Evolutionary conservation across 2,797 vertebrate species (phyloP), one percentile per base, ranked within the genome.

Genomic region (Eulemur rubriventer): DNA sequence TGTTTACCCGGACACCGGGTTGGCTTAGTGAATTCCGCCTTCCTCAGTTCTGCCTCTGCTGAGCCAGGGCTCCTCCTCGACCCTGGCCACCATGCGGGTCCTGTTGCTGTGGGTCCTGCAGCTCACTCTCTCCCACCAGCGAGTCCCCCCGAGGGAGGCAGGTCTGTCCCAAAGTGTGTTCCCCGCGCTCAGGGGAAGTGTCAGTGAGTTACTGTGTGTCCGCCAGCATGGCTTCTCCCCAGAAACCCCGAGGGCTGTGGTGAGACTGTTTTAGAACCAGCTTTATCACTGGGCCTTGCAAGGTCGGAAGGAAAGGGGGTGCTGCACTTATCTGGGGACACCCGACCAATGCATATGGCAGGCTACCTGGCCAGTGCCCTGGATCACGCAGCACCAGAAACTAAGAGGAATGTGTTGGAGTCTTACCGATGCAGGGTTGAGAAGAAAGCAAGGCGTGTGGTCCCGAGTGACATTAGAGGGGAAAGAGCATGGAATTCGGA

Each of bases 61-160:
- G 3, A 63, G 55, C 24, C 3, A 9, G 13, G 14, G 6, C 20
- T 41, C 26, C 6, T 35, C 26, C 18, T 46, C 7, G 24, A 10
- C 33, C 26, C 26, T 38, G 38, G 83, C n/a, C 41, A 50, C 4
- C 0, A 30, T 1, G 0, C 8, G 26, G 0, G 2, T 35, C 35
- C 61, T 1, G 2, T 20, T 76, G 13, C 1, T 0, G 52, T 5
- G 1, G 28, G 48, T 22, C 1, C 55, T 7, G 13, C 0, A 0
- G 52, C 73, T 57, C 16, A 2, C 55, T 33, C 7, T 69, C 50
- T 46, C 43, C 75, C 18, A 6, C 4, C 12, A 12, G 14, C 35
- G 4, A 35, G 8, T 55, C 2, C 11, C 48, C 57, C 30, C 8
- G 6, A 0, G 0, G 14, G 50, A 76, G 35, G 30, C 30, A 22